phyloP scores from a whole-genome alignment of 2,797 vertebrate genomes.

The Gallinago solitaria region DNA sequence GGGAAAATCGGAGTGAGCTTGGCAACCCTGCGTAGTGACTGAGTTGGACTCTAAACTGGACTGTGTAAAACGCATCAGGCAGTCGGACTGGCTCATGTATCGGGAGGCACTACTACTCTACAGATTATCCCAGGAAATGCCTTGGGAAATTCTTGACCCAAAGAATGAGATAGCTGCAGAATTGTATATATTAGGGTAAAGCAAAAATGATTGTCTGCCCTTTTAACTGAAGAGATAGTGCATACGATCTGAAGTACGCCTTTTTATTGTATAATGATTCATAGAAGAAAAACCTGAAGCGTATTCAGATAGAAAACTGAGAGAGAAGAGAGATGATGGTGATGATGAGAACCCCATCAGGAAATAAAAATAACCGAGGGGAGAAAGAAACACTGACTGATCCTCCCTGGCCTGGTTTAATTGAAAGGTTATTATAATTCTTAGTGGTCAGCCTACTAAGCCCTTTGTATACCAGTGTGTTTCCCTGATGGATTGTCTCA shows the following conservation, averaged over 20 bases:
- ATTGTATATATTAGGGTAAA: slow-evolving; percentile 11
- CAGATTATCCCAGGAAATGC: slow-evolving; percentile 10
- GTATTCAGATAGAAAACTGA: not conserved
- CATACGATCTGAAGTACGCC: not conserved
- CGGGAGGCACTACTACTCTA: not conserved
- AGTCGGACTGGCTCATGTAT: not conserved
- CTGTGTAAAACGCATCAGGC: not conserved
- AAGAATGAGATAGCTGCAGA: slow-evolving; percentile 30
- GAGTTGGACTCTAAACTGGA: not conserved
- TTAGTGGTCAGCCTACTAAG: not conserved
- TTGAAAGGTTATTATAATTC: not conserved
- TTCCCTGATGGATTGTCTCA: not conserved
- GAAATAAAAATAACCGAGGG: not conserved
- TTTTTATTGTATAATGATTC: not conserved
- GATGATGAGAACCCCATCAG: not conserved
- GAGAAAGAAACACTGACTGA: not conserved
- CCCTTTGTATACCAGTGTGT: not conserved
- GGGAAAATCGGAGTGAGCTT: not conserved
- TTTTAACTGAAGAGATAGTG: slow-evolving; percentile 42
- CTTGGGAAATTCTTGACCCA: slow-evolving; percentile 24
- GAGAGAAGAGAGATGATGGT: not conserved
- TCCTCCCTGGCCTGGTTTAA: not conserved
- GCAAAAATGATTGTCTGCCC: not conserved
- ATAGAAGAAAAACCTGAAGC: not conserved
- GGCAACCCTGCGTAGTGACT: not conserved